Base-by-base conservation (phyloP, 1,140 invertebrate genomes). In the Lordiphosa mommai region DNA sequence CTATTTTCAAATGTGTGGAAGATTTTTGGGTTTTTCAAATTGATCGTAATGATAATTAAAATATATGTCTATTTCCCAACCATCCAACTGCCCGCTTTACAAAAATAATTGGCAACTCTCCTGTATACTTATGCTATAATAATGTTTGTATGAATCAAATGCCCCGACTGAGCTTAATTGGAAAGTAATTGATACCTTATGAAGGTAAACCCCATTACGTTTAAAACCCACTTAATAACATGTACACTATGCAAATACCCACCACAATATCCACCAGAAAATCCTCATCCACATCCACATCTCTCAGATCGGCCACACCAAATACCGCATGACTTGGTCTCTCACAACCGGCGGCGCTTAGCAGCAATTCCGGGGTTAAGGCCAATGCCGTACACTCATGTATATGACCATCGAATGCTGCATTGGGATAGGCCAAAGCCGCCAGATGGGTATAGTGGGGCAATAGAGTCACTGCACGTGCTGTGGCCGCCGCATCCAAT, bases 321-420 rank as follows among this genome's bases (percentile, higher is more conserved):
- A 82, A 84, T 7, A 82, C 72, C 2, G 58, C 76, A 27, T 82
- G 76, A 10, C 57, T 84, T 4, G 76, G 71, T 1, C 72, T 41
- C 1, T 64, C 41, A 14, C 76, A 82, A 23, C 57, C 57, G 4
- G 77, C 76, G 10, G 67, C 30, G 33, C 56, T 71, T 1, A 82
- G 51, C 5, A 82, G 52, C 14, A 82, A 43, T 33, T 58, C 51
- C 2, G 61, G 48, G 6, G 72, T 63, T 29, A 82, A 37, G 0
- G 48, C 47, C 14, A 82, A 1, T 13, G 71, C 77, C 20, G 77
- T 47, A 27, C 76, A 82, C 4, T 74, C 71, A 20, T 82, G 77
- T 16, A 63, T 14, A 12, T 84, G 61, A 0, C 77, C 76, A 8
- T 82, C 76, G 37, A 63, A 67, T n/a, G 71, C 76, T 3, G 66